A percentile compares a stretch with the other conserved stretches of the same genome.
phyloP scores from a whole-genome alignment of 2,113 vertebrate genomes.

The Oryzias melastigma region DNA sequence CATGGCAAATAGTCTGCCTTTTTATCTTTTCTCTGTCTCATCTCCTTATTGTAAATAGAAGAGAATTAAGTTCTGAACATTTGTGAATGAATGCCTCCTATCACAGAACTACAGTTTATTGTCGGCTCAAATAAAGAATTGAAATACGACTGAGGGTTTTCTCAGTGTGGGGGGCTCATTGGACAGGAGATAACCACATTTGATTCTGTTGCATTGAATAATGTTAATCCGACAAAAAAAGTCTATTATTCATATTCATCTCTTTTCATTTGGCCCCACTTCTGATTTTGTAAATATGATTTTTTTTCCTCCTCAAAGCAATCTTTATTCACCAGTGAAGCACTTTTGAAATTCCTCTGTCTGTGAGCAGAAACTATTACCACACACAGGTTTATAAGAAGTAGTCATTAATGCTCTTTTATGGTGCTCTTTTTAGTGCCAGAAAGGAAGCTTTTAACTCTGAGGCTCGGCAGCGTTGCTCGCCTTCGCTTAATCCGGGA shows the following conservation, averaged over 20 bases:
- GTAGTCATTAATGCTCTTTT: constrained; percentile 79
- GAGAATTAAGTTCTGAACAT: constrained; percentile 76
- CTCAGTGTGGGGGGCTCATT: constrained; percentile 64
- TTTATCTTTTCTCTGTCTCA: constrained; percentile 72
- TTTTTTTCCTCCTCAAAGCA: constrained; percentile 65
- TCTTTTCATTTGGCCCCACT: constrained; percentile 73
- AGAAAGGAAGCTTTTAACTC: constrained; percentile 76
- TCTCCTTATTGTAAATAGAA: constrained; percentile 78
- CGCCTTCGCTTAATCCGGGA: constrained; percentile 55
- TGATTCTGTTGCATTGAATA: constrained; percentile 77
- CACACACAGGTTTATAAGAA: constrained; percentile 76
- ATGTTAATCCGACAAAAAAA: constrained; percentile 72
- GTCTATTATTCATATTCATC: constrained; percentile 74
- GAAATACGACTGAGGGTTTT: constrained; percentile 68
- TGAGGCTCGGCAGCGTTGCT: constrained; percentile 45
- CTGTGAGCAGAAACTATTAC: constrained; percentile 73
- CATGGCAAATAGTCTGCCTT: constrained; percentile 64
- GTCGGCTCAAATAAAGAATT: constrained; percentile 72
- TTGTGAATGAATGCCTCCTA: constrained; percentile 68
- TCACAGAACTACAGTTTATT: constrained; percentile 74
- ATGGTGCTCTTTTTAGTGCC: constrained; percentile 69
- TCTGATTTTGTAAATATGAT: constrained; percentile 80
- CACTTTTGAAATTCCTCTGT: constrained; percentile 79
- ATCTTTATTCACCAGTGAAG: constrained; percentile 75
- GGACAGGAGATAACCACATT: constrained; percentile 76